Evolutionary conservation across 2,113 vertebrate genomes (phyloP).

Genomic region (Prietella phreatophila): DNA sequence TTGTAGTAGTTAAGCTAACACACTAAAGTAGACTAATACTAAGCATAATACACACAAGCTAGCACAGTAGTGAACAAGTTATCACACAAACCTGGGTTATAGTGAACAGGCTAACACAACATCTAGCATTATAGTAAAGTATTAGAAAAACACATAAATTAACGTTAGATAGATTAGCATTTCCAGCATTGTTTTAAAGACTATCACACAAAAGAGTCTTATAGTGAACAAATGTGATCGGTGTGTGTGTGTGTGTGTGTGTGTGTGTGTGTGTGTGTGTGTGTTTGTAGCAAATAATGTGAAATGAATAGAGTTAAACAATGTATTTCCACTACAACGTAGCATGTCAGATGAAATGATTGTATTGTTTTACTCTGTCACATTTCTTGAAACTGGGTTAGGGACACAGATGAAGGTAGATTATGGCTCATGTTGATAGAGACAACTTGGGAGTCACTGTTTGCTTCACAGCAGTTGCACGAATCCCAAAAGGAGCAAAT

Average conservation of each 20-base stretch:
- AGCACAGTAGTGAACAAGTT: neutral
- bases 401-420: neutral
- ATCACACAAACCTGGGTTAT: neutral
- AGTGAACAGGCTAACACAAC: neutral
- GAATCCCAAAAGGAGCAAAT: neutral
- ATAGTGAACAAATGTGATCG: too few relatives aligned
- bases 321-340: neutral
- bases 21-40: too few relatives aligned
- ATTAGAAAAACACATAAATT: neutral
- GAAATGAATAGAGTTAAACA: neutral
- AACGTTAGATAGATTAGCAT: neutral
- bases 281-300: neutral
- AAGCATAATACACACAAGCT: neutral
- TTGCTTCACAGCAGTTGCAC: neutral
- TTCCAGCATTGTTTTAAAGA: neutral
- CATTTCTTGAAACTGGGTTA: neutral
- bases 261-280: neutral
- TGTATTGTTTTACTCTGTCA: neutral
- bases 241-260: too few relatives aligned
- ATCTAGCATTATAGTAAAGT: neutral
- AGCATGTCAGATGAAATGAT: neutral
- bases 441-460: neutral
- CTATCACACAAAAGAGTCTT: neutral
- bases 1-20: too few relatives aligned
- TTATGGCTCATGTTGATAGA: neutral